A percentile compares a stretch with the other conserved stretches of the same genome.
These are phyloP conservation scores for Cebidichthys violaceus DNA, from an alignment of 2,113 vertebrate species.

Conservation along the genomic window DNA sequence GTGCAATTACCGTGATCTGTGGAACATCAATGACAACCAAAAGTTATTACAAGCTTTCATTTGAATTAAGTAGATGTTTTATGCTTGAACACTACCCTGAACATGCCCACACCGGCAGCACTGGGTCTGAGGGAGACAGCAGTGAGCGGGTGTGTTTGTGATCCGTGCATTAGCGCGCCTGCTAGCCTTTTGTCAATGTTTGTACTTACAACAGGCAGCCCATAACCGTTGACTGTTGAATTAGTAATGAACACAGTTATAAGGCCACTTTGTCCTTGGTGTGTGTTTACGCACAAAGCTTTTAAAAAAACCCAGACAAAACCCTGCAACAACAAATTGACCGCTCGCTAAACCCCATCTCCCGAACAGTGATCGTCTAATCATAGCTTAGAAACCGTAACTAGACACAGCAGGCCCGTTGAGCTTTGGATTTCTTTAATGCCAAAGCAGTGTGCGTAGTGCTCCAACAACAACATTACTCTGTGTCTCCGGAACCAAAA, in stretches of 20 bases:
- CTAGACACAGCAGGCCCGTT: background rate
- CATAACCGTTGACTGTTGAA: slow-evolving; percentile 38
- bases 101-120: background rate
- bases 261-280: background rate
- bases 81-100: background rate
- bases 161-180: slow-evolving; percentile 7
- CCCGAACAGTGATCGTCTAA: background rate
- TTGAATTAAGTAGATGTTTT: slow-evolving; percentile 15
- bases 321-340: background rate
- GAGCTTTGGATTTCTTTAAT: background rate
- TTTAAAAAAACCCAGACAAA: background rate
- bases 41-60: slow-evolving; percentile 26
- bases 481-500: background rate
- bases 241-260: slow-evolving; percentile 47
- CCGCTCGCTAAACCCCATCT: background rate
- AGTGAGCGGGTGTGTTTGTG: background rate
- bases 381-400: background rate
- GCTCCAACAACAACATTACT: background rate
- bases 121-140: background rate
- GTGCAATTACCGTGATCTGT: slow-evolving; percentile 8
- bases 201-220: slow-evolving; percentile 3
- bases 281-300: slow-evolving; percentile 2
- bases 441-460: background rate
- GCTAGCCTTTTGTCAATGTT: slow-evolving; percentile 44
- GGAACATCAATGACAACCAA: background rate